Evolutionary conservation across 2,797 vertebrate genomes (phyloP).

Genomic region (Triplophysa yarkandensis): DNA sequence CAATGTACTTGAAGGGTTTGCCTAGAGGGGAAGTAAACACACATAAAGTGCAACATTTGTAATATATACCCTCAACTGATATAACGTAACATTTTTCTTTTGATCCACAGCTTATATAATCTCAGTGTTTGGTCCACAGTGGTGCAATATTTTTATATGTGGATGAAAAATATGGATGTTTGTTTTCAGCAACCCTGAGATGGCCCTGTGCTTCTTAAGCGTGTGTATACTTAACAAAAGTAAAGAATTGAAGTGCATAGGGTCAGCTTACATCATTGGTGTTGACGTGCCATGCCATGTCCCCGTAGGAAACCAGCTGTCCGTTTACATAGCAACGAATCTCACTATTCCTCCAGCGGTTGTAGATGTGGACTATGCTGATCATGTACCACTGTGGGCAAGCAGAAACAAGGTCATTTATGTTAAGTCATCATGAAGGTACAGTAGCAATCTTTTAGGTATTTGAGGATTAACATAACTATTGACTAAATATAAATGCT

Average conservation of each 20-base stretch:
- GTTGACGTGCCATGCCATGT: constrained; percentile 99
- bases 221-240: not conserved
- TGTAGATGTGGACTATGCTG: constrained; percentile 97
- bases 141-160: constrained; percentile 4
- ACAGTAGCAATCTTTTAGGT: not conserved
- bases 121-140: not conserved
- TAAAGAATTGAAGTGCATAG: not conserved
- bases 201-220: not conserved
- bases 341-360: constrained; percentile 98
- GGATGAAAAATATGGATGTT: not conserved
- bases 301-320: constrained; percentile 97
- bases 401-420: not conserved
- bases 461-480: too few relatives aligned
- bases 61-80: not conserved
- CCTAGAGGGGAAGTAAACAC: not conserved
- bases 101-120: constrained; percentile 7
- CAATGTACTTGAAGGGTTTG: not conserved
- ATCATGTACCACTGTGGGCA: constrained; percentile 95
- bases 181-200: not conserved
- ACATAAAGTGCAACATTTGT: not conserved
- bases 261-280: constrained; percentile 90
- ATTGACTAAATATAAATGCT: too few relatives aligned
- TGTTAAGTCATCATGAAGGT: not conserved
- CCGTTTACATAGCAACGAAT: constrained; percentile 97
- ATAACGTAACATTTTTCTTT: not conserved